Evolutionary conservation across 30 jellyfish, hydroid and myxozoan genomes (phyloP).

Genomic region (Pelagia noctiluca): DNA sequence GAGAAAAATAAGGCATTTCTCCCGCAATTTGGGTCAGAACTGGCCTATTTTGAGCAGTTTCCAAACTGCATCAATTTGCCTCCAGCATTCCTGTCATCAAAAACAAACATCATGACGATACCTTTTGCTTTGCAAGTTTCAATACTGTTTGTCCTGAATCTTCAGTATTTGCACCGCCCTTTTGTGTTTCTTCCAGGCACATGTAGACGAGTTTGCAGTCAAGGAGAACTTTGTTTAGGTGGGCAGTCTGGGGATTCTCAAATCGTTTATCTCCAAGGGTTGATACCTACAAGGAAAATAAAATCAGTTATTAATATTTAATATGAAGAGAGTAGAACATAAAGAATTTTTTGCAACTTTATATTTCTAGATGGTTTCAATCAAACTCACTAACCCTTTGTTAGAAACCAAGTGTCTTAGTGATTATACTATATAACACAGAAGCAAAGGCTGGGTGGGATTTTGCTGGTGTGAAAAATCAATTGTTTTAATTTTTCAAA

Average conservation of each 20-base stretch:
- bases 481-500: no score
- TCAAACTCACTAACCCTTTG: no score
- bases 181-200: slow-evolving; percentile 64
- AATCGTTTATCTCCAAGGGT: slow-evolving; percentile 82
- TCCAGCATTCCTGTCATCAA: neutral
- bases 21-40: neutral
- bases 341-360: slow-evolving; percentile 79
- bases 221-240: slow-evolving; percentile 74
- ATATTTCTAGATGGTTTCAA: no score
- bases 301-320: no score
- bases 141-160: slow-evolving; percentile 45
- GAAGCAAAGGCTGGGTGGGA: no score
- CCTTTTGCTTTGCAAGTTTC: slow-evolving; percentile 43
- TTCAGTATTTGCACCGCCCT: slow-evolving; percentile 35
- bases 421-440: no score
- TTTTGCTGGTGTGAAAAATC: no score
- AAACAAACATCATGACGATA: neutral
- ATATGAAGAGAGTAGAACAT: no score
- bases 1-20: neutral
- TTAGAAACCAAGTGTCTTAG: no score
- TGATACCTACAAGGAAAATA: no score
- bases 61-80: no score
- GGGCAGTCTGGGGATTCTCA: slow-evolving; percentile 97
- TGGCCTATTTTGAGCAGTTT: neutral
- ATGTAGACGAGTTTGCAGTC: slow-evolving; percentile 78